Conservation (phyloP, 2,797 vertebrate species). For the Micrastur ruficollis region DNA sequence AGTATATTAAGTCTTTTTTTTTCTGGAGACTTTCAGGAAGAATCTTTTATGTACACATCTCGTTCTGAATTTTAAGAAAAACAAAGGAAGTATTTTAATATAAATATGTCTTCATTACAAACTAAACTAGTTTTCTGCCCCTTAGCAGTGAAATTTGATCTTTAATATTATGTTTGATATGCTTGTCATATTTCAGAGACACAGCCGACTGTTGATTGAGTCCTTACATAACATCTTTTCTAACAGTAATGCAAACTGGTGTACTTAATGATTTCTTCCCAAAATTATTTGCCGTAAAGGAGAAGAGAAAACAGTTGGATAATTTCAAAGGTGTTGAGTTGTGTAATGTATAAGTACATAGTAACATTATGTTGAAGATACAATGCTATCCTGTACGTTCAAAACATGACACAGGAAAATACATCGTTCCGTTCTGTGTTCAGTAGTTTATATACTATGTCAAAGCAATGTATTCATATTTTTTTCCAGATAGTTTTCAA, state of each 20-base stretch:
- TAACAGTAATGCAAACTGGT: neutral
- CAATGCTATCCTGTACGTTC: neutral
- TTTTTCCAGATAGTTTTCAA: conserved; percentile 46
- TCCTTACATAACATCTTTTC: neutral
- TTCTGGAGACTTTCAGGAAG: neutral
- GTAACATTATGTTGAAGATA: neutral
- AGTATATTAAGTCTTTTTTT: neutral
- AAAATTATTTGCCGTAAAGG: neutral
- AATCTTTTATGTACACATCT: neutral
- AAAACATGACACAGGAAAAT: neutral
- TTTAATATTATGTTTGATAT: neutral
- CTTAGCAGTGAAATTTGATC: neutral
- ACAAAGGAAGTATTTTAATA: neutral
- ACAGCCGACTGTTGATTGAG: neutral
- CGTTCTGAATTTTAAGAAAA: neutral
- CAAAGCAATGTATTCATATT: conserved; percentile 15
- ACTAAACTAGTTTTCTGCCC: neutral
- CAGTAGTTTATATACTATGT: neutral
- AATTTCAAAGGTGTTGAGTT: neutral
- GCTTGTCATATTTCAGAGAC: neutral
- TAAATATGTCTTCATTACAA: neutral
- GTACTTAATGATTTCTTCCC: neutral
- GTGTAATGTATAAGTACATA: neutral
- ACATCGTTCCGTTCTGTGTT: neutral
- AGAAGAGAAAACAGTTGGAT: neutral